Base-by-base conservation (phyloP, 1,140 invertebrate genomes). In the Plectrocnemia conspersa region DNA sequence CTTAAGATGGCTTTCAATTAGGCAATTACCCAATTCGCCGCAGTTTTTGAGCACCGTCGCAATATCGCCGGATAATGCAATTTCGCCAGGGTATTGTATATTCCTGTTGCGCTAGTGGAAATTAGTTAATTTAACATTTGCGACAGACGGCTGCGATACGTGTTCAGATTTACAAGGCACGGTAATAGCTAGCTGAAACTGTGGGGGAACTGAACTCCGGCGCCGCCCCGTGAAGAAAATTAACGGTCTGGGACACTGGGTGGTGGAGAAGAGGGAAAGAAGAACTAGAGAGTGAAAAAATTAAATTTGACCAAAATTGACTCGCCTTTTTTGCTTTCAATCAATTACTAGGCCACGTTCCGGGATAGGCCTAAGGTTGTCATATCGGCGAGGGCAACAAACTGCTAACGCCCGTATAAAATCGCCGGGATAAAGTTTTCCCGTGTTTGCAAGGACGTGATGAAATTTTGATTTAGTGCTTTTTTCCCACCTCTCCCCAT, bases 381-480 rank as follows among this genome's bases (percentile, higher is more conserved):
- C 46, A 48, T 35, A 48, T 48, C 46, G 18, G 16, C 27, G 46
- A 48, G 15, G 27, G 15, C 32, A 32, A 22, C 29, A 29, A 29
- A 32, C 29, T 19, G 11, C 46, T 2, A n/a, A 36, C 16, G 19
- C 44, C 47, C 11, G 47, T 52, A 54, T 48, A 52, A 55, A 52
- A 53, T 56, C 44, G 52, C 33, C 21, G 36, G 50, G 56, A 54
- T 49, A 54, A 59, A 59, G 57, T 59, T 59, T 59, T 59, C 38
- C 32, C 47, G 57, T 59, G 52, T 59, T 54, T 54, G 57, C 46
- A 48, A 56, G 48, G 42, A 59, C 57, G 57, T 59, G 57, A 59
- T 59, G 57, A 60, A 60, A 60, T 60, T 60, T 56, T 56, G 58
- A 60, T 60, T 60, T 60, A 56, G 46, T 56, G 53, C 25, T 54